These are phyloP conservation scores for Sebastiscus albofasciatus DNA, from an alignment of 2,797 vertebrate species.

Conservation along the genomic window DNA sequence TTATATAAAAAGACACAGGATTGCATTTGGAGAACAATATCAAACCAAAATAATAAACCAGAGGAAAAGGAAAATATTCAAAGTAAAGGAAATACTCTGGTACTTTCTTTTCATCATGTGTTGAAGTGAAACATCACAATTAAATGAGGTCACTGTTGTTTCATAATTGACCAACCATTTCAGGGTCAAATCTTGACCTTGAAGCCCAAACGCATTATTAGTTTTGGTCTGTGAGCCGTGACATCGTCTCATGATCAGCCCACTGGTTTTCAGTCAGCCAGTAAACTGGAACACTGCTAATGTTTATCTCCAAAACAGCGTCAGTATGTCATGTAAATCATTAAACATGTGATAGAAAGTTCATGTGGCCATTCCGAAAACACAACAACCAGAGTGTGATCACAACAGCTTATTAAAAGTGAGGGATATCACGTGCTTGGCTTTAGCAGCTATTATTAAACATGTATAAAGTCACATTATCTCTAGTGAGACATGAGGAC, in stretches of 20 bases:
- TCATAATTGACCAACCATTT: neutral
- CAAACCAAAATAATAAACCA: no score
- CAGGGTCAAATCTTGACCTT: neutral
- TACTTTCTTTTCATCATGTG: neutral
- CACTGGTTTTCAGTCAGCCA: neutral
- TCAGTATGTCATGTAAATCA: constrained; percentile 32
- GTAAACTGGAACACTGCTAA: neutral
- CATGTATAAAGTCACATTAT: constrained; percentile 3
- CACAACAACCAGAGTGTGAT: neutral
- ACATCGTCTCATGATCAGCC: neutral
- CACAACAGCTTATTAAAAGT: constrained; percentile 19
- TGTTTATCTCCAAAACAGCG: constrained; percentile 57
- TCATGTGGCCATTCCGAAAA: neutral
- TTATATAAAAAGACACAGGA: no score
- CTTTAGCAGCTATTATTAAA: neutral
- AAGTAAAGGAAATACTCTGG: neutral
- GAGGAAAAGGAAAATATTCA: no score
- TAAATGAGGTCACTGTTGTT: neutral
- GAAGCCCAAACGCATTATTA: neutral
- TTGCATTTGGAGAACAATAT: no score
- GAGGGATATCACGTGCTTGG: neutral
- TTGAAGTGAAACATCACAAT: neutral
- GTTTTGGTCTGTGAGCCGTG: neutral
- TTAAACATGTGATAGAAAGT: constrained; percentile 38
- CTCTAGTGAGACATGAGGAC: neutral